Evolutionary conservation across 2,797 vertebrate species (phyloP).

Genomic region (Distichodus sexfasciatus): DNA sequence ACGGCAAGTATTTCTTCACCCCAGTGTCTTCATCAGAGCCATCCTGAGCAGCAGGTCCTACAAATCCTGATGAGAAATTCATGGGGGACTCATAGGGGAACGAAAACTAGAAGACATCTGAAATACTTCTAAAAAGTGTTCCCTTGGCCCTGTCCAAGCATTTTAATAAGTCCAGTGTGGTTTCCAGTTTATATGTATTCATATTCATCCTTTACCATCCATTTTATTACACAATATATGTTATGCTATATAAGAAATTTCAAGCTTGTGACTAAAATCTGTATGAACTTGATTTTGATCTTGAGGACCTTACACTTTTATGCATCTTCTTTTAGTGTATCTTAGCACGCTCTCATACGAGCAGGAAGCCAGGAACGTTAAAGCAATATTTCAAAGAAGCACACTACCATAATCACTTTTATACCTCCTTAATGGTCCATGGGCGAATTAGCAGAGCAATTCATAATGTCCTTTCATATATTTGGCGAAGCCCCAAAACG

Average conservation of each 20-base stretch:
- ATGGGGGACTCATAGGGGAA: no score
- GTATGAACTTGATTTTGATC: not conserved
- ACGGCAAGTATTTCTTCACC: conserved; percentile 50
- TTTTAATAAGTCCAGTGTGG: no score
- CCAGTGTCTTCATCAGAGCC: conserved; percentile 51
- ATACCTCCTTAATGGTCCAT: not conserved
- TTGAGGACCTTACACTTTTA: not conserved
- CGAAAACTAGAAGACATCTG: no score
- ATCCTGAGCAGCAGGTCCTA: conserved; percentile 41
- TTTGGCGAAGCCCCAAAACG: not conserved
- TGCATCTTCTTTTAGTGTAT: not conserved
- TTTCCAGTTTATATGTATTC: not conserved
- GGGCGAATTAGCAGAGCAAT: not conserved
- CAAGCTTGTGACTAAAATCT: no score
- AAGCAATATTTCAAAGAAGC: not conserved
- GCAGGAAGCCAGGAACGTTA: not conserved
- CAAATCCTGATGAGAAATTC: conserved; percentile 40
- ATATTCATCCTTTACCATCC: no score
- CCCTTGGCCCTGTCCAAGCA: no score
- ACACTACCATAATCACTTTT: not conserved
- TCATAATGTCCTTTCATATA: not conserved
- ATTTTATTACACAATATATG: no score
- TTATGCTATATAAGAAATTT: no score
- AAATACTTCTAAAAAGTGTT: no score
- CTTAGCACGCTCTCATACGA: not conserved